phyloP scores from a whole-genome alignment of 2,113 vertebrate genomes.

The Gymnorhina tibicen region DNA sequence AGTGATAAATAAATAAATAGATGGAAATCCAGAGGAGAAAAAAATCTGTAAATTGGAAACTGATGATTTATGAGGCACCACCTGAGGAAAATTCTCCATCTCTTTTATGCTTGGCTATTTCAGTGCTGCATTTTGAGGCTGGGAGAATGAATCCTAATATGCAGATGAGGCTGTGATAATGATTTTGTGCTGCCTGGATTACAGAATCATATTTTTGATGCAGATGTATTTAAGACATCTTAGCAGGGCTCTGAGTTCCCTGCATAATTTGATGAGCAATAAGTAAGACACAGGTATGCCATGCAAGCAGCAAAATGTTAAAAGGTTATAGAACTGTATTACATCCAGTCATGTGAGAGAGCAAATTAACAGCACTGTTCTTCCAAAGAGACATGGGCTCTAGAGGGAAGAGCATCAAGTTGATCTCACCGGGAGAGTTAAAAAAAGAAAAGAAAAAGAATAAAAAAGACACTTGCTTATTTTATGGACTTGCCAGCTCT shows the following conservation, averaged over 20 bases:
- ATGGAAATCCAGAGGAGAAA: background rate
- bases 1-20: conserved; percentile 54
- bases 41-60: conserved; percentile 2
- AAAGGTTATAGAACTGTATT: conserved; percentile 57
- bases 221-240: conserved; percentile 38
- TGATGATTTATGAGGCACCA: conserved; percentile 41
- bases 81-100: conserved; percentile 52
- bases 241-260: conserved; percentile 23
- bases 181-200: conserved; percentile 56
- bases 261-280: conserved; percentile 61
- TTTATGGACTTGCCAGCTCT: background rate
- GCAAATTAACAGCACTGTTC: conserved; percentile 55
- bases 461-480: background rate
- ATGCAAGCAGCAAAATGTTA: conserved; percentile 41
- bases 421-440: background rate
- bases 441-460: background rate
- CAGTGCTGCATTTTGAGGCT: conserved; percentile 14
- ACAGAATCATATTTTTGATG: conserved; percentile 34
- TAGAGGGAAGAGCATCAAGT: background rate
- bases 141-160: conserved; percentile 47
- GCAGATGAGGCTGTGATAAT: conserved; percentile 56
- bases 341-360: conserved; percentile 49
- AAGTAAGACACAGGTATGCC: conserved; percentile 58
- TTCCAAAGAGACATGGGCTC: conserved; percentile 12
- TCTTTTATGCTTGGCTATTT: conserved; percentile 55